A percentile compares a stretch with the other conserved stretches of the same genome.
phyloP scores from a whole-genome alignment of 2,113 vertebrate genomes.

The Sterrhoptilus dennistouni region DNA sequence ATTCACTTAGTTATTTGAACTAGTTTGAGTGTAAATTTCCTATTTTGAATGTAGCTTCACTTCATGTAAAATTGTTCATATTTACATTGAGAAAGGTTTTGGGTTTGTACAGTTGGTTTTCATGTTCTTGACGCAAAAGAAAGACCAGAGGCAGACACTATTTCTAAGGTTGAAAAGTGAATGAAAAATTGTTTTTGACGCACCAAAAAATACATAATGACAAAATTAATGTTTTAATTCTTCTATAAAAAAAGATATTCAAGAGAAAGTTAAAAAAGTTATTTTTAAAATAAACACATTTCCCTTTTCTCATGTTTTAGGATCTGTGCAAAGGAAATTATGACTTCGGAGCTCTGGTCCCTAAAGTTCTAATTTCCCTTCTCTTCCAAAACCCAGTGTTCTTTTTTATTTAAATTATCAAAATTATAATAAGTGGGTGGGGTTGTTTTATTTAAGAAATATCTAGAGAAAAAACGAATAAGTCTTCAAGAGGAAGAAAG shows the following conservation, averaged over 20 bases:
- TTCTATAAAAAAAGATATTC: not conserved
- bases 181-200: not conserved
- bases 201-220: not conserved
- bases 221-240: not conserved
- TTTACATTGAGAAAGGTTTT: not conserved
- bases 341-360: not conserved
- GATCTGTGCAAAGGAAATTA: not conserved
- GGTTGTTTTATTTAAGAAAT: not conserved
- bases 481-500: not conserved
- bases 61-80: not conserved
- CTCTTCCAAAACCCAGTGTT: not conserved
- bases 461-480: not conserved
- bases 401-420: not conserved
- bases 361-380: not conserved
- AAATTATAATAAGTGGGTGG: not conserved
- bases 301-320: not conserved
- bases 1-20: not conserved
- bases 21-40: not conserved
- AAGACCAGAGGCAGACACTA: fast-evolving
- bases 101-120: not conserved
- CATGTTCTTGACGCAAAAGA: not conserved
- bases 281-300: not conserved
- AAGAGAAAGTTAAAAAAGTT: not conserved
- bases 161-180: not conserved
- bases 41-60: not conserved